Base-by-base conservation (phyloP, 2,888 invertebrate species). In the Liopterus haemorrhoidalis region DNA sequence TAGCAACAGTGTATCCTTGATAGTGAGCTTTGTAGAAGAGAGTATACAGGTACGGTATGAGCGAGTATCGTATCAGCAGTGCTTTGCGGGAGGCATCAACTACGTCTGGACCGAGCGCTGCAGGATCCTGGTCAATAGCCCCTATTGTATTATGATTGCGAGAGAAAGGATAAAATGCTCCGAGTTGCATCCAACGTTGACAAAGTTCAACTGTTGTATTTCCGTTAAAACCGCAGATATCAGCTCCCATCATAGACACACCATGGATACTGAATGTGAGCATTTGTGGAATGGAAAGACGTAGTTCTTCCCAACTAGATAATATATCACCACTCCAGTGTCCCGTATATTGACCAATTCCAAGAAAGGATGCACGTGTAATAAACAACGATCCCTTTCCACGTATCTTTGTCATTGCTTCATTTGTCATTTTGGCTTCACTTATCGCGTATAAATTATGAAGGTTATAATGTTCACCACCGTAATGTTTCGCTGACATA, bases 81-180 rank as follows among this genome's bases (percentile, higher is more conserved):
- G 86, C 81, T 20, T 70, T 68, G 46, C 72, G 73, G 0, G 83
- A 76, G 0, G 86, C 83, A 5, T 64, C 63, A 9, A 81, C 75
- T 14, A 87, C 85, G 28, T 70, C 71, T 1, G 74, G 68, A 2
- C 87, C 86, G 61, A 87, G 68, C n/a, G 80, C 75, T 2, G 78
- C 90, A 0, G 91, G 91, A 73, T 91, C 91, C 73, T 91, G 91
- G 27, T 83, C 81, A 52, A 72, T 76, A 33, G 76, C 74, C 36
- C 73, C 64, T 53, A 81, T 79, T 0, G 79, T 77, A 65, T 90
- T 90, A 59, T 90, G 90, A 65, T 87, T 90, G 57, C 90, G 74
- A 0, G 85, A 78, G 69, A 90, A 90, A 0, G 89, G 88, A 61
- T 90, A 90, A 69, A 90, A 90, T 0, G 89, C 88, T 0, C 89